Conservation (phyloP, 1,140 invertebrate genomes). For the Dryas iulia region DNA sequence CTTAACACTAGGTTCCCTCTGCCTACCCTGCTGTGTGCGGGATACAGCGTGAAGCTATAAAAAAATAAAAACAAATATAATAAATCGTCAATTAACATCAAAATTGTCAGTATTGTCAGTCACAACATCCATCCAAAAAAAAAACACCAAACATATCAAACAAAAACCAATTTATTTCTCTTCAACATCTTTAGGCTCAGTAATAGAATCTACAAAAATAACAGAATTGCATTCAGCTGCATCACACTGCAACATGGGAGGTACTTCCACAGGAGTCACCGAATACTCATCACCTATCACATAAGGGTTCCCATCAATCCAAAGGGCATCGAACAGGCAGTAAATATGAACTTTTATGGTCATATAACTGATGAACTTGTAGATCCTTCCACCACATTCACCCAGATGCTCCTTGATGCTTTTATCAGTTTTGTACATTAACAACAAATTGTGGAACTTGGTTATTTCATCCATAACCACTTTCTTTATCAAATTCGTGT, state of each 20-base stretch:
- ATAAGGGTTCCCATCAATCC: slow-evolving; percentile 73
- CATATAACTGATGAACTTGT: slow-evolving; percentile 74
- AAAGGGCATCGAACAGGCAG: slow-evolving; percentile 67
- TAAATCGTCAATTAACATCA: no score
- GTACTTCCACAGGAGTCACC: slow-evolving; percentile 66
- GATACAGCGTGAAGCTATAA: no score
- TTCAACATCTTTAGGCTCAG: slow-evolving; percentile 66
- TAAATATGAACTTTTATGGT: slow-evolving; percentile 73
- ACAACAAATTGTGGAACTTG: slow-evolving; percentile 67
- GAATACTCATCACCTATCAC: slow-evolving; percentile 74
- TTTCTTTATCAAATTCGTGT: slow-evolving; percentile 71
- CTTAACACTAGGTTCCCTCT: no score
- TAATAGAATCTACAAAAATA: slow-evolving; percentile 69
- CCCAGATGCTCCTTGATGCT: slow-evolving; percentile 73
- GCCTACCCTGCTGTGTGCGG: no score
- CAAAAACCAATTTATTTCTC: slow-evolving; percentile 42
- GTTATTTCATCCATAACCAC: slow-evolving; percentile 74
- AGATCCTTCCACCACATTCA: slow-evolving; percentile 68
- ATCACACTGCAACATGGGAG: slow-evolving; percentile 68
- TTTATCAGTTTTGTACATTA: slow-evolving; percentile 71
- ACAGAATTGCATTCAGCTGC: slow-evolving; percentile 69
- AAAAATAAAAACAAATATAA: no score
- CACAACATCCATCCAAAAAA: not conserved
- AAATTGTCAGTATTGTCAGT: not conserved
- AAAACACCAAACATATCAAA: not conserved